phyloP scores from a whole-genome alignment of 53 echinoderm and acorn worm species.

The Paracentrotus lividus region DNA sequence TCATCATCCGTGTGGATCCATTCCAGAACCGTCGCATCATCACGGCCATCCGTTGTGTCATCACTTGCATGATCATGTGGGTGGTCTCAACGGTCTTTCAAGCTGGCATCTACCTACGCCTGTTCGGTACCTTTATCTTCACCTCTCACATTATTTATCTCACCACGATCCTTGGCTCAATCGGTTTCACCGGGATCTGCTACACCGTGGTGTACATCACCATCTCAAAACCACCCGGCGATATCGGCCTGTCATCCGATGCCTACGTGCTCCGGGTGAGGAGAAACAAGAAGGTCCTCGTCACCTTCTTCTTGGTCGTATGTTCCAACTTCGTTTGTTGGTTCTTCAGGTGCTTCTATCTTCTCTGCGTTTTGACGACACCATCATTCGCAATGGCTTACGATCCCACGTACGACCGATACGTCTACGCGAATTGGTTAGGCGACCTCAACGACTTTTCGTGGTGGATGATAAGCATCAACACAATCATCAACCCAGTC shows the following conservation, averaged over 20 bases:
- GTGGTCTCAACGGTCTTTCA: background rate
- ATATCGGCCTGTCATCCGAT: background rate
- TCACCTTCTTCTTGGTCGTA: conserved; percentile 10
- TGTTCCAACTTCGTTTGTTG: conserved; percentile 26
- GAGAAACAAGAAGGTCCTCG: conserved; percentile 14
- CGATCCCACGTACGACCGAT: background rate
- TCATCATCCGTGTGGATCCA: conserved; percentile 41
- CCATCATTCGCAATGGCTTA: background rate
- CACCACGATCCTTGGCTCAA: background rate
- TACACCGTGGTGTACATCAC: conserved; percentile 11
- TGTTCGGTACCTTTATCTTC: background rate
- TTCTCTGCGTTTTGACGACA: background rate
- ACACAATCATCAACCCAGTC: conserved; percentile 1
- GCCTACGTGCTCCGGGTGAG: background rate
- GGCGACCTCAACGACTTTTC: background rate
- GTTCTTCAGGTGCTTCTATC: conserved; percentile 6
- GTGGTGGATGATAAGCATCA: conserved; percentile 8
- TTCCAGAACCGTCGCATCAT: conserved; percentile 23
- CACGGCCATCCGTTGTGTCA: background rate
- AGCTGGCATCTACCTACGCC: background rate
- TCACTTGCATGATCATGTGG: conserved; percentile 14
- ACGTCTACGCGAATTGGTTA: background rate
- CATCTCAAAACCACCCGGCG: background rate
- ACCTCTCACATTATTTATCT: background rate
- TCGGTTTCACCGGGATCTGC: background rate